Evolutionary conservation across 2,113 vertebrate species (phyloP), one percentile per base, ranked within the genome.

Genomic region (Ceuthmochares aereus): DNA sequence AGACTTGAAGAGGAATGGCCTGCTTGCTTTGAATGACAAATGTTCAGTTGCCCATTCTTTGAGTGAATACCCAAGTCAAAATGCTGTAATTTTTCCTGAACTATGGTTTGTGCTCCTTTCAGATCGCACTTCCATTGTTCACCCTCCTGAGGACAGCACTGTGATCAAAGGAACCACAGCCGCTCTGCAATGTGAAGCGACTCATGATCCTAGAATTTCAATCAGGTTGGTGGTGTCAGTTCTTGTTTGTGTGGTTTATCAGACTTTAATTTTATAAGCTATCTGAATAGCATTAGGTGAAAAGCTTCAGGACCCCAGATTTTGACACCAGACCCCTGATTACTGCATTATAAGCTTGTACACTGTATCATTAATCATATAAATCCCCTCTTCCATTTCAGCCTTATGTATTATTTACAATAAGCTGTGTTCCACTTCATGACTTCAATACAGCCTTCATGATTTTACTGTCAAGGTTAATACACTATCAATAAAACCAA

Each of bases 121-220:
- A 99, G 99, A 98, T 94, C 98, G 99, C 14, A 99, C 99, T 2
- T 96, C 91, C 91, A 99, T 99, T 69, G 97, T 99, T 27, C 96
- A 95, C 52, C 98, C 98, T 87, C 99, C 99, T 2, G 95, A 98
- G 84, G 98, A 99, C 88, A 98, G 96, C 67, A 98, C 98, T 12
- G 99, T 99, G 88, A 99, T 99, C 96, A 99, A 99, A 97, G 99
- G 99, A 68, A 99, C 99, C 68, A 99, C 98, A 0, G 99, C 99
- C 14, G 90, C 97, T 9, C 98, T 99, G 94, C 97, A 82, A 52
- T 99, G 99, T 16, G 95, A 98, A 16, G 99, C 98, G 7, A 98
- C 98, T 12, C 98, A 99, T 7, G 99, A 99, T 95, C 98, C 99
- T 30, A 98, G 99, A 59, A 98, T 99, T 66, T 94, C 98, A 30